phyloP scores from a whole-genome alignment of 2,888 invertebrate species.

The Sarcophaga subvicina region DNA sequence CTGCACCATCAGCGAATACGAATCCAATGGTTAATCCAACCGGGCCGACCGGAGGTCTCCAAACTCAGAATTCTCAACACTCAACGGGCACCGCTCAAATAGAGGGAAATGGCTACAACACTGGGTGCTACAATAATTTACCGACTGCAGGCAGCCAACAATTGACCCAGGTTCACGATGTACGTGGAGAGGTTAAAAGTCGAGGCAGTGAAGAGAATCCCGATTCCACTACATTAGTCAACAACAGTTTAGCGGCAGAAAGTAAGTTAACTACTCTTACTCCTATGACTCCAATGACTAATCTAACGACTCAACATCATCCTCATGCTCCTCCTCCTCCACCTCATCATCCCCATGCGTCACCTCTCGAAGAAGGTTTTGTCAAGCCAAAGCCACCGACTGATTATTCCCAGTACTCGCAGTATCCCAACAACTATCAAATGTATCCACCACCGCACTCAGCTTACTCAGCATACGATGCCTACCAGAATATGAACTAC shows the following conservation, averaged over 20 bases:
- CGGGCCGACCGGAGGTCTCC: slow-evolving; percentile 59
- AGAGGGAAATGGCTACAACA: slow-evolving; percentile 72
- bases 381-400: slow-evolving; percentile 81
- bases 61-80: slow-evolving; percentile 58
- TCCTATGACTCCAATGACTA: slow-evolving; percentile 82
- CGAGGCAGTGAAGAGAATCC: slow-evolving; percentile 86
- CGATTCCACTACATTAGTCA: slow-evolving; percentile 87
- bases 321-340: slow-evolving; percentile 72
- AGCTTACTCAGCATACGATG: slow-evolving; percentile 81
- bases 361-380: slow-evolving; percentile 80
- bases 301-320: slow-evolving; percentile 77
- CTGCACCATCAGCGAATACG: slow-evolving; percentile 58
- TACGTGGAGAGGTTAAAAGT: slow-evolving; percentile 79
- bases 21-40: slow-evolving; percentile 70
- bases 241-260: slow-evolving; percentile 82
- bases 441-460: slow-evolving; percentile 82
- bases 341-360: slow-evolving; percentile 69
- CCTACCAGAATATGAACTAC: slow-evolving; percentile 82
- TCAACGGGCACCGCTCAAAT: slow-evolving; percentile 61
- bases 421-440: slow-evolving; percentile 82
- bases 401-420: slow-evolving; percentile 80
- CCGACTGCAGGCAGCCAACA: slow-evolving; percentile 74
- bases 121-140: slow-evolving; percentile 76
- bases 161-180: slow-evolving; percentile 74
- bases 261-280: slow-evolving; percentile 81